These are phyloP conservation scores for Aphis craccivora DNA, from an alignment of 1,140 invertebrate genomes.

Conservation along the genomic window DNA sequence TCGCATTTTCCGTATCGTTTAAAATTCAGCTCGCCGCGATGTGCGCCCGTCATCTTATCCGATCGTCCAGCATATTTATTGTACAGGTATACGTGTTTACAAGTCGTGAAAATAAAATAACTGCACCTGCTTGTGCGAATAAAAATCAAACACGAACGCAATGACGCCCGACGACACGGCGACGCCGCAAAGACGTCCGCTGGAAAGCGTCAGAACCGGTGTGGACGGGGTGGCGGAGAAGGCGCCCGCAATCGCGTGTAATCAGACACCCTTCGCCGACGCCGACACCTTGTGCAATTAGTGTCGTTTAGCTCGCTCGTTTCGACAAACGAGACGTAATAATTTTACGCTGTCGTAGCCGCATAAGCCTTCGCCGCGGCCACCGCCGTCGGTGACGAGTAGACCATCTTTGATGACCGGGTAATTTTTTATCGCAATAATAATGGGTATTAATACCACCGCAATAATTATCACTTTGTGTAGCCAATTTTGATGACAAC, in stretches of 20 bases:
- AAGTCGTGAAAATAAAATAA: background rate
- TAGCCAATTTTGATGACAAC: no score
- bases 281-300: slow-evolving; percentile 43
- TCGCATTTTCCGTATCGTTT: background rate
- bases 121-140: slow-evolving; percentile 16
- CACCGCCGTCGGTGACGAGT: background rate
- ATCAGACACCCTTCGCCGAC: slow-evolving; percentile 46
- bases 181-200: background rate
- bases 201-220: background rate
- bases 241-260: slow-evolving; percentile 11
- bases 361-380: background rate
- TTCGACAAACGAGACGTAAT: slow-evolving; percentile 24
- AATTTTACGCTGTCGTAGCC: background rate
- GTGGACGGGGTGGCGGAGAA: background rate
- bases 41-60: background rate
- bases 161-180: background rate
- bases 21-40: background rate
- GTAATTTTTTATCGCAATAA: slow-evolving; percentile 22
- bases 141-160: background rate
- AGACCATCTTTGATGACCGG: slow-evolving; percentile 13
- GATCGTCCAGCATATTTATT: background rate
- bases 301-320: slow-evolving; percentile 33
- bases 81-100: background rate
- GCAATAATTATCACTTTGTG: no score
- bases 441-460: no score